Base-by-base conservation (phyloP, 2,888 invertebrate genomes). In the Nomada ferruginata region DNA sequence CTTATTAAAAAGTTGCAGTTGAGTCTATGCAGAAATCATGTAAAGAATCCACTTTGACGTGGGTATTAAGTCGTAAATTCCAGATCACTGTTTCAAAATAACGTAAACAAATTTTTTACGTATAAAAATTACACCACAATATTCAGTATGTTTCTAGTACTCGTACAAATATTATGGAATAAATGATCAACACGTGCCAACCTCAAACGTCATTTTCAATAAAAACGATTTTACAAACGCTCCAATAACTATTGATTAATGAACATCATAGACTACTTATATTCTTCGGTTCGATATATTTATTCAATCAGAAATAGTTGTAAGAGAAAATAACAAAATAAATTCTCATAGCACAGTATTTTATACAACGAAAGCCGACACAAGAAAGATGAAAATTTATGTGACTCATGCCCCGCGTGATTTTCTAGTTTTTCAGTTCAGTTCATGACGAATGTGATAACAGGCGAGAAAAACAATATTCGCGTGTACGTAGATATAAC, bases 341-440 rank as follows among this genome's bases (percentile, higher is more conserved):
- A 29, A 29, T 29, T 7, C 29, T 29, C 29, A 29, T 5, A 7
- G 29, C 29, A 5, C 29, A 29, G 29, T n/a, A 52, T 15, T 52
- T n/a, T 52, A 20, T 53, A 10, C 50, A 18, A 50, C 18, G 20
- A 20, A 53, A 9, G 20, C 7, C 20, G 53, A 15, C 52, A 52
- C 52, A 53, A 20, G 20, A n/a, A 9, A 20, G n/a, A 52, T 52
- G 15, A n/a, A 36, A 2, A 71, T 72, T 61, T 44, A 18, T 18
- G 69, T 15, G 36, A 15, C 59, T 9, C 23, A 11, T 29, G 0
- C 29, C 5, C 0, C 66, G 65, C 71, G 79, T 78, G 79, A 78
- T 78, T 61, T 66, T 55, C n/a, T 50, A 47, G n/a, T 11, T 50
- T 20, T 71, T 50, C 26, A 23, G 26, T 18, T 11, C 13, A 26